These are phyloP conservation scores for Gymnosoma rotundatum DNA, from an alignment of 2,888 invertebrate genomes.

Conservation along the genomic window DNA sequence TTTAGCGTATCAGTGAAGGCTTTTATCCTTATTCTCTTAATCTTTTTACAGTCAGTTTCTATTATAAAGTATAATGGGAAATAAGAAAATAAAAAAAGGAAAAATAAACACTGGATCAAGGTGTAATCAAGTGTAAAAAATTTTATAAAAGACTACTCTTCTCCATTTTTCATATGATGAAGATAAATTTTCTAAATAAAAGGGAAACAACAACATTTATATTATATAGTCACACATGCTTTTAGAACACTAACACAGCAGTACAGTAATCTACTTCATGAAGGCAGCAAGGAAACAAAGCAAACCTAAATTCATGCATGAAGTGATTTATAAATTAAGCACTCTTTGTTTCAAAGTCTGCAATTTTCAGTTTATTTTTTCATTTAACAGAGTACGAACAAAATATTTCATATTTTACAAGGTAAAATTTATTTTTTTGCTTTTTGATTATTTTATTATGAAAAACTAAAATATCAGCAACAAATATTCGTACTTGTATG, in stretches of 20 bases:
- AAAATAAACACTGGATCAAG: constrained; percentile 19
- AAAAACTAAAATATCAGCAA: background rate
- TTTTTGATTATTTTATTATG: background rate
- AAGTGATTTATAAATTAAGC: constrained; percentile 7
- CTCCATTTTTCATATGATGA: background rate
- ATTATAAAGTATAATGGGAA: constrained; percentile 19
- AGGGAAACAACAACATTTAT: background rate
- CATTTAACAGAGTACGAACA: background rate
- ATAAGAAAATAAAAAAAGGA: background rate
- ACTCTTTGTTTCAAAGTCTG: constrained; percentile 11
- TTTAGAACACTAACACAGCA: background rate
- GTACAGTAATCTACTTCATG: background rate
- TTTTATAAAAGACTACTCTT: constrained; percentile 17
- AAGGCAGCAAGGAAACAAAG: background rate
- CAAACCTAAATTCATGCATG: constrained; percentile 37
- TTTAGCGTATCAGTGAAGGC: too few relatives aligned
- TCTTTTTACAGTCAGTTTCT: background rate
- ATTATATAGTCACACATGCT: background rate
- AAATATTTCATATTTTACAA: constrained; percentile 7
- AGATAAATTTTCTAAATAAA: too few relatives aligned
- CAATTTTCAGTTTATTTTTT: constrained; percentile 7
- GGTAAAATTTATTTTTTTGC: background rate
- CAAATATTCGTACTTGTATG: constrained; percentile 1
- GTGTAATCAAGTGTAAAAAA: constrained; percentile 59
- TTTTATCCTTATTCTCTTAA: too few relatives aligned